These are phyloP conservation scores for Noctilio leporinus DNA, from an alignment of 2,113 vertebrate genomes.

Conservation along the genomic window DNA sequence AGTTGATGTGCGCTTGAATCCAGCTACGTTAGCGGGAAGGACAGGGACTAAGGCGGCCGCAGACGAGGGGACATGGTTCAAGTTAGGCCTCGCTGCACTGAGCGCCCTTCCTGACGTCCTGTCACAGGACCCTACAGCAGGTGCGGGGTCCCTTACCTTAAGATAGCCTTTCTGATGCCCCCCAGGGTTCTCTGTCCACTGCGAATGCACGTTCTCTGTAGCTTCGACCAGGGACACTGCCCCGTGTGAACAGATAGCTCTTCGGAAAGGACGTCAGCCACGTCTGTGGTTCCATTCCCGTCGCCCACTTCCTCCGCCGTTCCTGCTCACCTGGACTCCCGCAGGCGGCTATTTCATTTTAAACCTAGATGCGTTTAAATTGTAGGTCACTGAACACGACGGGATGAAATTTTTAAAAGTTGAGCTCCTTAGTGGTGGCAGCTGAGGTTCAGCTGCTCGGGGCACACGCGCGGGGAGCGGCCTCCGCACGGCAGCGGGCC, in stretches of 20 bases:
- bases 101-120: not conserved
- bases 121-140: not conserved
- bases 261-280: conserved; percentile 12
- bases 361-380: not conserved
- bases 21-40: not conserved
- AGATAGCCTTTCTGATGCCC: not conserved
- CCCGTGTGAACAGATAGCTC: not conserved
- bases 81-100: too few relatives aligned
- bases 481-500: not conserved
- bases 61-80: not conserved
- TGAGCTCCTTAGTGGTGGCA: not conserved
- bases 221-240: not conserved
- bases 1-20: not conserved
- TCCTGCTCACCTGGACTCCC: not conserved
- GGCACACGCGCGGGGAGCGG: not conserved
- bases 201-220: not conserved
- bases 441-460: not conserved
- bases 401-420: not conserved
- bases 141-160: not conserved
- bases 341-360: not conserved
- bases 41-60: not conserved
- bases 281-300: not conserved
- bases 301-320: not conserved
- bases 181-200: not conserved
- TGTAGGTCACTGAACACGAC: not conserved